Evolutionary conservation across 1,140 invertebrate species (phyloP), one percentile per base, ranked within the genome.

Genomic region (Sitobion miscanthi): DNA sequence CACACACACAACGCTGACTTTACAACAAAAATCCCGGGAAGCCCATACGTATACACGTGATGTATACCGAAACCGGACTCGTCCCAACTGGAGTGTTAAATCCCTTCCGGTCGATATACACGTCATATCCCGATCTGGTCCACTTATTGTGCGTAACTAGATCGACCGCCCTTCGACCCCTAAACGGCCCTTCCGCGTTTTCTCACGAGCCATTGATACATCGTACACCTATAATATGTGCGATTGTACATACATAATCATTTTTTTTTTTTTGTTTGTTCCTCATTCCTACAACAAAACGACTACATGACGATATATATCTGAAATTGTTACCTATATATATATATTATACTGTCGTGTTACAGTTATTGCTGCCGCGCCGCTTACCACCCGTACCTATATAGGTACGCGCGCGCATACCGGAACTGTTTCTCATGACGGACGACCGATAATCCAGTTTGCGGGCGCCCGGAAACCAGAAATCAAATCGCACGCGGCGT

Each of bases 101-200:
- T 93, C 91, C 91, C 91, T 93, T 93, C 91, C 91, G 91, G 91
- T 93, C 91, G 91, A 93, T 93, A 93, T 93, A 85, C 49, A 52
- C 91, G 88, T 62, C 88, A 30, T 25, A 38, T 62, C 35, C 49
- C 87, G 91, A 85, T 92, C 91, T 52, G 77, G 91, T 92, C 91
- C 91, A 92, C 91, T 85, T 54, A 85, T 92, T 92, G 69, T 47
- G 35, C 49, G 91, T 49, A 85, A 83, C 49, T 93, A 57, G 49
- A 93, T 93, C 91, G 91, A 69, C 82, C 49, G 91, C n/a, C 91
- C 91, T 93, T 85, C 82, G 49, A 85, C 91, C 91, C 90, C 30
- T 45, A 62, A 90, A 62, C 57, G 38, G 86, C 91, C 91, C 91
- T 93, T 93, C 91, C 91, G 91, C 91, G 82, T 93, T 93, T 93